Percentiles rank a stretch among this genome's conserved stretches.
These are phyloP conservation scores for Coracopsis vasa DNA, from an alignment of 2,113 vertebrate genomes.

Conservation along the genomic window DNA sequence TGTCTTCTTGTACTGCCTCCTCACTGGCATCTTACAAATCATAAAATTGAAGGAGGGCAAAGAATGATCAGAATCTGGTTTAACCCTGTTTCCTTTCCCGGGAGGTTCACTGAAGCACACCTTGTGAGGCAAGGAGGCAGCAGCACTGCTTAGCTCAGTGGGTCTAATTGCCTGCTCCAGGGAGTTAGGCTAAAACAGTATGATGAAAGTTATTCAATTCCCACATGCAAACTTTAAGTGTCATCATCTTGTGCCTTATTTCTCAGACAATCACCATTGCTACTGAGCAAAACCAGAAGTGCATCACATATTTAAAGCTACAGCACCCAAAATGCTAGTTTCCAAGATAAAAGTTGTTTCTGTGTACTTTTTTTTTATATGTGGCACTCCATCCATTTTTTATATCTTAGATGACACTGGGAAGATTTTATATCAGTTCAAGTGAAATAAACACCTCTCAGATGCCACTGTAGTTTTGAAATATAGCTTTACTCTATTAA, in stretches of 20 bases:
- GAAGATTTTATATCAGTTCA: neutral
- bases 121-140: neutral
- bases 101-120: neutral
- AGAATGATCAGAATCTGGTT: neutral
- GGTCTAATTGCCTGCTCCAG: neutral
- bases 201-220: neutral
- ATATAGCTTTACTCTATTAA: neutral
- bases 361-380: neutral
- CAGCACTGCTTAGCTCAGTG: neutral
- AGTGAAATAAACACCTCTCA: slow-evolving; percentile 24
- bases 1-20: neutral
- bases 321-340: neutral
- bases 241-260: neutral
- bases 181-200: neutral
- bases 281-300: neutral
- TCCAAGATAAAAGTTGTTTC: neutral
- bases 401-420: neutral
- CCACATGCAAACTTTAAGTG: neutral
- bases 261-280: neutral
- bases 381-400: neutral
- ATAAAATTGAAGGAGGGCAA: neutral
- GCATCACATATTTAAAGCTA: neutral
- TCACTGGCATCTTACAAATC: neutral
- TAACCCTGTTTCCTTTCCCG: neutral
- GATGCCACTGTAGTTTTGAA: neutral